Percentiles rank a stretch among this genome's conserved stretches.
phyloP scores from a whole-genome alignment of 2,888 invertebrate species.

The Amphipoea oculea region DNA sequence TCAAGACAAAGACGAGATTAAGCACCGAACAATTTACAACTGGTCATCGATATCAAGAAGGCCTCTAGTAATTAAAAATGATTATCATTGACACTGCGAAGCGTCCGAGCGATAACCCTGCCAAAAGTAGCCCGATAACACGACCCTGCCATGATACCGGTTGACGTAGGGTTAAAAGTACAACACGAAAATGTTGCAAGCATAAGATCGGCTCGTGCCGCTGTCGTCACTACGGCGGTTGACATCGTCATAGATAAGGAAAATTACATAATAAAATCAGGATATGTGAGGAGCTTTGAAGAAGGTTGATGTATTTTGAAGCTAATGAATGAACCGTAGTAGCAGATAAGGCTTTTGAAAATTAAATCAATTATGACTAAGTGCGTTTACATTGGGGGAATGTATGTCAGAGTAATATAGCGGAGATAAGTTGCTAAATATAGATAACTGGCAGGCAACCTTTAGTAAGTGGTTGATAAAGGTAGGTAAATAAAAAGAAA shows the following conservation, averaged over 20 bases:
- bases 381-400: constrained; percentile 16
- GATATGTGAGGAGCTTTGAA: constrained; percentile 9
- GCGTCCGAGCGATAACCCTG: constrained; percentile 52
- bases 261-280: constrained; percentile 36
- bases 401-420: constrained; percentile 42
- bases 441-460: constrained; percentile 21
- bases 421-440: constrained; percentile 36
- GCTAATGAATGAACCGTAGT: constrained; percentile 49
- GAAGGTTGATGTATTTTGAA: constrained; percentile 8
- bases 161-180: constrained; percentile 60
- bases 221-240: constrained; percentile 39
- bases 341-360: constrained; percentile 22
- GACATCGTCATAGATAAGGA: constrained; percentile 32
- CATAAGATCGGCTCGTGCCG: constrained; percentile 49
- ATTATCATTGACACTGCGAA: constrained; percentile 48
- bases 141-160: constrained; percentile 29
- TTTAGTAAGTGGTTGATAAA: constrained; percentile 21
- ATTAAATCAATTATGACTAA: constrained; percentile 19
- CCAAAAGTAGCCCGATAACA: constrained; percentile 46
- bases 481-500: constrained; percentile 20
- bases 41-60: constrained; percentile 9
- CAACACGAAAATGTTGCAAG: constrained; percentile 40
- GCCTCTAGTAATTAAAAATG: constrained; percentile 40
- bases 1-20: constrained; percentile 32
- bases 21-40: constrained; percentile 12